phyloP scores from a whole-genome alignment of 2,888 invertebrate genomes.

The Thyatira batis region DNA sequence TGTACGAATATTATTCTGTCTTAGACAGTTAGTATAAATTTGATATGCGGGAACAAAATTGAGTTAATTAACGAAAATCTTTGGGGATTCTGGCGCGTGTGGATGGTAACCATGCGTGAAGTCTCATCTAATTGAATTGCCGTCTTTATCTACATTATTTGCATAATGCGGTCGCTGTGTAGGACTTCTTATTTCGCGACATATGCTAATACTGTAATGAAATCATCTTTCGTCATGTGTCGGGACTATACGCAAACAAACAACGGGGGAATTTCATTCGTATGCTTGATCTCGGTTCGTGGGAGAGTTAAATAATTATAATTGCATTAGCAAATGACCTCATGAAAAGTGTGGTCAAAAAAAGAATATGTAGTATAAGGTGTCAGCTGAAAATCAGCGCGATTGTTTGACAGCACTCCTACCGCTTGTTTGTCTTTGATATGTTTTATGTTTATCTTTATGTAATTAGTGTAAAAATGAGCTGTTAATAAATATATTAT shows the following conservation, averaged over 20 bases:
- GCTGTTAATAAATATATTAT: too few relatives aligned
- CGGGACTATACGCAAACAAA: background rate
- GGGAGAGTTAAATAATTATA: background rate
- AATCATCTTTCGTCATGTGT: slow-evolving; percentile 1
- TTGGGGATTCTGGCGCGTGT: slow-evolving; percentile 26
- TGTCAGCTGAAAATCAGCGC: too few relatives aligned
- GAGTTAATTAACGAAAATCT: slow-evolving; percentile 48
- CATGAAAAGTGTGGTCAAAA: too few relatives aligned
- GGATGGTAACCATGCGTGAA: slow-evolving; percentile 37
- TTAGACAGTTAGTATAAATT: slow-evolving; percentile 24
- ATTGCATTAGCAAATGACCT: background rate
- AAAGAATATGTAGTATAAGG: too few relatives aligned
- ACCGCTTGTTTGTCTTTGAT: too few relatives aligned
- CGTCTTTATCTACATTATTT: slow-evolving; percentile 49
- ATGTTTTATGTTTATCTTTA: too few relatives aligned
- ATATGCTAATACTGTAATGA: slow-evolving; percentile 22
- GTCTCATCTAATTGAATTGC: slow-evolving; percentile 51
- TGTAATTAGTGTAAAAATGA: too few relatives aligned
- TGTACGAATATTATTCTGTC: slow-evolving; percentile 22
- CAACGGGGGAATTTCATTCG: slow-evolving; percentile 9
- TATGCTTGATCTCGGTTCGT: background rate
- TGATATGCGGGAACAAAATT: slow-evolving; percentile 34
- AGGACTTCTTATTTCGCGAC: slow-evolving; percentile 24
- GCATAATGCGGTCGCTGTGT: slow-evolving; percentile 35
- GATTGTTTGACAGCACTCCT: too few relatives aligned